These are phyloP conservation scores for Chascanopsetta lugubris DNA, from an alignment of 2,113 vertebrate genomes.

Conservation along the genomic window DNA sequence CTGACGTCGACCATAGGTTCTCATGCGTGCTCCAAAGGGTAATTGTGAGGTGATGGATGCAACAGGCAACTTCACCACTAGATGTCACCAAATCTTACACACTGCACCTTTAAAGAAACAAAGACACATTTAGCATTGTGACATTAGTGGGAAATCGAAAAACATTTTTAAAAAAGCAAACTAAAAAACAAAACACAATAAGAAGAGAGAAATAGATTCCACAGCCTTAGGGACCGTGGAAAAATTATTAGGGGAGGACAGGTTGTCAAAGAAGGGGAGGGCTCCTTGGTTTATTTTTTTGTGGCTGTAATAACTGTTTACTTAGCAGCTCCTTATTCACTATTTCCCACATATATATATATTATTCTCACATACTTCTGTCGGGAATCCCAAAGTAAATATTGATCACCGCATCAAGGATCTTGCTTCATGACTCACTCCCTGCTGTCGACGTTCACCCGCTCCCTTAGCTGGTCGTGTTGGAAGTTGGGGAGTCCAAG, in stretches of 20 bases:
- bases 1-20: no score
- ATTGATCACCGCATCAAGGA: neutral
- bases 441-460: neutral
- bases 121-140: no score
- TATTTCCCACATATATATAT: constrained; percentile 6
- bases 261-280: neutral
- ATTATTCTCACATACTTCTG: neutral
- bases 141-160: no score
- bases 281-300: constrained; percentile 16
- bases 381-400: neutral
- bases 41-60: no score
- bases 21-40: no score
- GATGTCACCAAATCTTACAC: no score
- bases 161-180: constrained; percentile 21
- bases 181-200: constrained; percentile 9
- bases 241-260: constrained; percentile 1
- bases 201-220: constrained; percentile 3
- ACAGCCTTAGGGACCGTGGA: neutral
- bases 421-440: neutral
- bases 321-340: constrained; percentile 5
- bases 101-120: no score
- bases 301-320: constrained; percentile 7
- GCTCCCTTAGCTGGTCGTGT: constrained; percentile 2
- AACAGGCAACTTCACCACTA: no score
- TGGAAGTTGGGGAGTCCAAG: constrained; percentile 6